These are phyloP conservation scores for Syndactyla subalaris DNA, from an alignment of 2,797 vertebrate species.

Conservation along the genomic window DNA sequence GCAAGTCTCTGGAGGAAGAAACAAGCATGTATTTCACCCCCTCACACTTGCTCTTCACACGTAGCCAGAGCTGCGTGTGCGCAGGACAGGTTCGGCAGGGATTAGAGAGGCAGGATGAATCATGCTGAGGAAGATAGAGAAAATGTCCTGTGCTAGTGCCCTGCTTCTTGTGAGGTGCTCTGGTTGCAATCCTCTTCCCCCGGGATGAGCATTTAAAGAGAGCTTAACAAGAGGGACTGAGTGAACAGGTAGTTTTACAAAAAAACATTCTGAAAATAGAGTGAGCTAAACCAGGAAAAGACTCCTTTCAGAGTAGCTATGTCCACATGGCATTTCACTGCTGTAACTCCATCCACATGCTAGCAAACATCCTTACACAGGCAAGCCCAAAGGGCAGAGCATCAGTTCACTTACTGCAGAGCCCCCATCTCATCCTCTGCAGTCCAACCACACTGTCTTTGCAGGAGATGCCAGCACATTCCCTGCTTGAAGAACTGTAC, in stretches of 20 bases:
- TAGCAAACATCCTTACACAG: not conserved
- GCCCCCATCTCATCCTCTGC: not conserved
- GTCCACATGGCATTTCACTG: not conserved
- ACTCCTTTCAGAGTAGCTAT: not conserved
- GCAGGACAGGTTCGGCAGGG: not conserved
- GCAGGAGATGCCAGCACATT: not conserved
- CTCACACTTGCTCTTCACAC: not conserved
- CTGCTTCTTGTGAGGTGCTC: not conserved
- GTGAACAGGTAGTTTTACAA: not conserved
- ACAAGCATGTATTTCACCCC: not conserved
- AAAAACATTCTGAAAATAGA: not conserved
- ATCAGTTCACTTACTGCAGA: not conserved
- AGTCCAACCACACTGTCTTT: not conserved
- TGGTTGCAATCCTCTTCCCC: not conserved
- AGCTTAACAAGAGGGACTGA: not conserved
- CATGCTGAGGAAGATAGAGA: not conserved
- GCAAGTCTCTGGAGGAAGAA: not conserved
- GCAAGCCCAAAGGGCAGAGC: not conserved
- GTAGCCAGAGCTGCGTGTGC: not conserved
- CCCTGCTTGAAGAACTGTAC: not conserved
- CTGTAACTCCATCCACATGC: slow-evolving; percentile 32
- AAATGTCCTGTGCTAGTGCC: not conserved
- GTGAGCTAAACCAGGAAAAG: not conserved
- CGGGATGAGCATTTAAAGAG: not conserved
- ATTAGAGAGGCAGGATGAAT: slow-evolving; percentile 2